Percentiles rank a stretch among this genome's conserved stretches.
Evolutionary conservation across 2,888 invertebrate species (phyloP).

Genomic region (Lochmaea crataegi): DNA sequence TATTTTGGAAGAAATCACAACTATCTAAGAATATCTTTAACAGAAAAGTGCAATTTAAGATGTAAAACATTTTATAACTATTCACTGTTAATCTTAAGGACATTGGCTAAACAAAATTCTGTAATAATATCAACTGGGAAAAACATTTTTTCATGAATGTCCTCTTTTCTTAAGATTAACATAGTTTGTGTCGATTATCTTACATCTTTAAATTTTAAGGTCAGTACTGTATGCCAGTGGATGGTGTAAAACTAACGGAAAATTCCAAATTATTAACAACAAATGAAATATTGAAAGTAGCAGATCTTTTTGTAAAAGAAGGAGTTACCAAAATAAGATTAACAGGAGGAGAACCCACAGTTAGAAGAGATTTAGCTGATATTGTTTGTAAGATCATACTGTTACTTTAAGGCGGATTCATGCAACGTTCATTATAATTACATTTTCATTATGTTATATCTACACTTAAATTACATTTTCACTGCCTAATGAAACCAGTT

Average conservation of each 20-base stretch:
- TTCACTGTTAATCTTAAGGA: not conserved
- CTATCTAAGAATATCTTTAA: constrained; percentile 94
- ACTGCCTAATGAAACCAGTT: too few species aligned
- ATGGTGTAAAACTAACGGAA: constrained; percentile 87
- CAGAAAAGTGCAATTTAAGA: constrained; percentile 95
- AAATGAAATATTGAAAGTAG: constrained; percentile 84
- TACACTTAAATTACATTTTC: too few species aligned
- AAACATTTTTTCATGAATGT: constrained; percentile 2
- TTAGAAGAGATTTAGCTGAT: constrained; percentile 86
- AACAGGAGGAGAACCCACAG: constrained; percentile 97
- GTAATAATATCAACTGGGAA: not conserved
- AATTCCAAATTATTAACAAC: constrained; percentile 80
- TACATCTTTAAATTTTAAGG: constrained; percentile 68
- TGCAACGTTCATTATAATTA: too few species aligned
- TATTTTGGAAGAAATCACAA: constrained; percentile 89
- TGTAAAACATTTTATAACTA: constrained; percentile 74
- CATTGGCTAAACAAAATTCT: not conserved
- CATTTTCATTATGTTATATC: too few species aligned
- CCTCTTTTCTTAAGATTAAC: constrained; percentile 12
- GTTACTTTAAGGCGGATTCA: too few species aligned
- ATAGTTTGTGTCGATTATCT: not conserved
- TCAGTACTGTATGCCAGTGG: constrained; percentile 98
- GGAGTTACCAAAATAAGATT: constrained; percentile 94
- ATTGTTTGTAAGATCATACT: constrained; percentile 75
- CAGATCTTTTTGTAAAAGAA: constrained; percentile 85